Evolutionary conservation across 2,888 invertebrate genomes (phyloP).

Genomic region (Orchesellides sinensis): DNA sequence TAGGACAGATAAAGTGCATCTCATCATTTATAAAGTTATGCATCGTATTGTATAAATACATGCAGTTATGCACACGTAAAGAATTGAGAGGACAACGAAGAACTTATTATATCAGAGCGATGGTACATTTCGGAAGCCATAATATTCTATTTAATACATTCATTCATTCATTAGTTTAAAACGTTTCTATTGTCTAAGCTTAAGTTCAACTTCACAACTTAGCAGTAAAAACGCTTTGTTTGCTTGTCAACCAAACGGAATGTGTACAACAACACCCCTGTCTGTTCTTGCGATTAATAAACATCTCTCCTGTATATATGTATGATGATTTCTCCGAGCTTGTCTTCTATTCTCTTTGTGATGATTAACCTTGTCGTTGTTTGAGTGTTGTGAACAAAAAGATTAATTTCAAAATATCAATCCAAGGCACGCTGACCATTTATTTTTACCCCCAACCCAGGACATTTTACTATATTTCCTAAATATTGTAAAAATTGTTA

Average conservation of each 20-base stretch:
- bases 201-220: not conserved
- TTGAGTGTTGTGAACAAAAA: not conserved
- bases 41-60: not conserved
- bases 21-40: too few relatives aligned
- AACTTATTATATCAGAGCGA: constrained; percentile 42
- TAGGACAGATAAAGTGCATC: constrained; percentile 44
- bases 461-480: too few relatives aligned
- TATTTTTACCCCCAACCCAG: too few relatives aligned
- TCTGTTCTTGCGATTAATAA: not conserved
- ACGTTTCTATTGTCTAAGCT: constrained; percentile 25
- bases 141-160: constrained; percentile 4
- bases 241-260: constrained; percentile 30
- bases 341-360: not conserved
- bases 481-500: too few relatives aligned
- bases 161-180: constrained; percentile 38
- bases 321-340: not conserved
- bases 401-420: constrained; percentile 11
- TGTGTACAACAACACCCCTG: too few relatives aligned
- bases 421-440: not conserved
- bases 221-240: constrained; percentile 39
- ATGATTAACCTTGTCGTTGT: constrained; percentile 39
- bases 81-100: not conserved
- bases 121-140: constrained; percentile 11
- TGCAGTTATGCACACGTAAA: not conserved
- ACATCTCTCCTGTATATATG: not conserved